Evolutionary conservation across 2,888 invertebrate species (phyloP).

Genomic region (Watsonalla binaria): DNA sequence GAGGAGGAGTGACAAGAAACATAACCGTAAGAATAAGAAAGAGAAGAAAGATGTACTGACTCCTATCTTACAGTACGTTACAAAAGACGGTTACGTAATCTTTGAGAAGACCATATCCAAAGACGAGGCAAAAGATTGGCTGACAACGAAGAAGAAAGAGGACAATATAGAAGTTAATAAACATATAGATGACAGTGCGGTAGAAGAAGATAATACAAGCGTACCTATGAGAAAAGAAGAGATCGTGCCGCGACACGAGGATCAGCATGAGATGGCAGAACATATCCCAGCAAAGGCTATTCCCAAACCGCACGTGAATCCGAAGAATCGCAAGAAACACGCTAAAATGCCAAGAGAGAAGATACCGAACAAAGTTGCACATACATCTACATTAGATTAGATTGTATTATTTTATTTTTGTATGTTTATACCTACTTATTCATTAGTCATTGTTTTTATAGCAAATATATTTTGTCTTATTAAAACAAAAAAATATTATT

Average conservation of each 20-base stretch:
- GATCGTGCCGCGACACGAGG: constrained; percentile 10
- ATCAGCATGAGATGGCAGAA: neutral
- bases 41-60: constrained; percentile 40
- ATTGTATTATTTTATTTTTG: neutral
- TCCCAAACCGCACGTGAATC: neutral
- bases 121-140: constrained; percentile 60
- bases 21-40: constrained; percentile 20
- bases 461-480: too few relatives aligned
- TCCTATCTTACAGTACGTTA: constrained; percentile 64
- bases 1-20: constrained; percentile 26
- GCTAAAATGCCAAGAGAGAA: neutral
- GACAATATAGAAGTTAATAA: constrained; percentile 5
- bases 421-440: neutral
- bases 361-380: too few relatives aligned
- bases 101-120: constrained; percentile 62
- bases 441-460: too few relatives aligned
- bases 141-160: constrained; percentile 29
- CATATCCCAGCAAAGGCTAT: neutral
- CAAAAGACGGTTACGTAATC: constrained; percentile 67
- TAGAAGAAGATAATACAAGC: constrained; percentile 6
- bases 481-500: too few relatives aligned
- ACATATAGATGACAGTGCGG: neutral
- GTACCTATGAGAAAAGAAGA: constrained; percentile 12
- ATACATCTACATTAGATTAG: too few relatives aligned
- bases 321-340: neutral